A percentile compares a stretch with the other conserved stretches of the same genome.
These are phyloP conservation scores for Urosaurus nigricauda DNA, from an alignment of 2,797 vertebrate species.

Conservation along the genomic window DNA sequence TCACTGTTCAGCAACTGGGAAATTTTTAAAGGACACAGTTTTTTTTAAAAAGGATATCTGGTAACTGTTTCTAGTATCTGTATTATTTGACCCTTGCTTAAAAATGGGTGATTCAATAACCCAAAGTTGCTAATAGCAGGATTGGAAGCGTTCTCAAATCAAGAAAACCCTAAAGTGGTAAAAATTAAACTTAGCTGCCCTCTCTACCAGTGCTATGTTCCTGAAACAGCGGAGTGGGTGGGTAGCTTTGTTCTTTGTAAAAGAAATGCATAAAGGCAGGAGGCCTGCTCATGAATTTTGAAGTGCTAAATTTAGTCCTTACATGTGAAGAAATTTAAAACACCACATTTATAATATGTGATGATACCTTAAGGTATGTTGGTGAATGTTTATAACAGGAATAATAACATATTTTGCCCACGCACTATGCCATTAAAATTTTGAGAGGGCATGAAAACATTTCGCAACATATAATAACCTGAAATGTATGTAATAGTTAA, in stretches of 20 bases:
- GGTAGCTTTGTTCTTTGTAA: not conserved
- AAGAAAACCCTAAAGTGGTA: not conserved
- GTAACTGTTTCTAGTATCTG: not conserved
- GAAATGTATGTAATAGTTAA: slow-evolving; percentile 27
- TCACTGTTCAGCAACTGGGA: not conserved
- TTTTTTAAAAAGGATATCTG: not conserved
- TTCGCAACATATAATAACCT: slow-evolving; percentile 39
- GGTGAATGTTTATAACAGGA: not conserved
- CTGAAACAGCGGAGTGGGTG: not conserved
- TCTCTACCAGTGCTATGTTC: not conserved
- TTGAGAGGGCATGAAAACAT: slow-evolving; percentile 1
- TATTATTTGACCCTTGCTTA: not conserved
- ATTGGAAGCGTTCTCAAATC: not conserved
- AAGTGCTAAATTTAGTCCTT: not conserved
- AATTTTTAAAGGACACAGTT: not conserved
- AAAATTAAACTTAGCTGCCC: not conserved
- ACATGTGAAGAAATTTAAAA: not conserved
- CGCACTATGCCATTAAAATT: not conserved
- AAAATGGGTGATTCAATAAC: not conserved
- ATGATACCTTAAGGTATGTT: not conserved
- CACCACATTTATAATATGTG: slow-evolving; percentile 3
- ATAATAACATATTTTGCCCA: not conserved
- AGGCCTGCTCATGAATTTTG: not conserved
- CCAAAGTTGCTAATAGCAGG: not conserved
- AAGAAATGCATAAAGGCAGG: not conserved